Evolutionary conservation across 2,113 vertebrate species (phyloP), one percentile per base, ranked within the genome.

Genomic region (Amazona guildingii): DNA sequence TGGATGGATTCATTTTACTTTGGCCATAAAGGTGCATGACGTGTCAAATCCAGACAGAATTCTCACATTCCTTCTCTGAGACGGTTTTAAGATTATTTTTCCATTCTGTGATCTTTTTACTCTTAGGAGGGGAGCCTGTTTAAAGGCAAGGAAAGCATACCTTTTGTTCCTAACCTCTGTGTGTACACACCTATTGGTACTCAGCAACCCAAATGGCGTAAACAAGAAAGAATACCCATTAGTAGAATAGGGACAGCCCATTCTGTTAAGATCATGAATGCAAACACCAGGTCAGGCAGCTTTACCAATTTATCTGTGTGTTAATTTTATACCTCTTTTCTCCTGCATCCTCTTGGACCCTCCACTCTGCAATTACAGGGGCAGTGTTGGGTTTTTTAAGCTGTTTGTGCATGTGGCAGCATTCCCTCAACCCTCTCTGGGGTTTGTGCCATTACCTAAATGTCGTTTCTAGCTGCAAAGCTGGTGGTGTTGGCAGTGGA

Each of bases 1-100:
- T 82, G 55, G 92, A 88, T 51, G 83, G 75, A 90, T 92, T 93
- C 35, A 24, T 90, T 83, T 93, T 86, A 66, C 49, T 94, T 92
- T 54, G 89, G 86, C 67, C 79, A 20, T 86, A 83, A 74, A 92
- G 81, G 82, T 79, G 81, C 72, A 51, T 11, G 27, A 86, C 0
- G 0, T 83, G 57, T 91, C 78, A 84, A 77, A 84, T 49, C 57
- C 41, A 92, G 54, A 52, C 37, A 59, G 33, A 41, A 37, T 83
- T 35, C 24, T 17, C 67, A 95, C 83, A 95, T 95, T 94, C 70
- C 70, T 85, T 89, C 95, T 91, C 80, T 62, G 66, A 81, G 41
- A 64, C 13, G 75, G 28, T 72, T 93, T 92, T 84, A 37, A 88
- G 89, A 27, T 87, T 68, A 43, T 75, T 87, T 91, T 94, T 86